A percentile compares a stretch with the other conserved stretches of the same genome.
Evolutionary conservation across 2,888 invertebrate species (phyloP).

Genomic region (Panopea generosa): DNA sequence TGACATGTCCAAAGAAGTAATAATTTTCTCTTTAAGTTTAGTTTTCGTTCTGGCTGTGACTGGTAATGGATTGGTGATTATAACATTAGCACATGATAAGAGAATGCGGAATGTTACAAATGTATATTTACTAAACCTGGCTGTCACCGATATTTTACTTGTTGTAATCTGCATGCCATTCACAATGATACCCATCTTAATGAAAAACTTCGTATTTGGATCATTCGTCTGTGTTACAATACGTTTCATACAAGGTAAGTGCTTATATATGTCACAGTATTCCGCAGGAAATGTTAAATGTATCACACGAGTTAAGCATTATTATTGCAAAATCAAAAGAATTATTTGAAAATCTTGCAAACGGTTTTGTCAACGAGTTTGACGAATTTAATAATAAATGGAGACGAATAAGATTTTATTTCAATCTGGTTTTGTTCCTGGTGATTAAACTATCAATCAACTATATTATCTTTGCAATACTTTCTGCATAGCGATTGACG

Average conservation of each 20-base stretch:
- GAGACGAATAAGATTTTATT: too few relatives aligned
- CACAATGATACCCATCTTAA: constrained; percentile 89
- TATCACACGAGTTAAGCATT: too few relatives aligned
- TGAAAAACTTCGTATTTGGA: constrained; percentile 91
- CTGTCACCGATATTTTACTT: constrained; percentile 91
- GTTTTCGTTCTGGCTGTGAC: constrained; percentile 92
- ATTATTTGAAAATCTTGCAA: too few relatives aligned
- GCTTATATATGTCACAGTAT: too few relatives aligned
- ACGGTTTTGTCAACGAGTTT: too few relatives aligned
- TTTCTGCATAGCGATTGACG: too few relatives aligned
- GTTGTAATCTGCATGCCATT: constrained; percentile 94
- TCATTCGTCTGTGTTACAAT: constrained; percentile 90
- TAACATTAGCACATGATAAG: constrained; percentile 87
- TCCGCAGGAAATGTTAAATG: too few relatives aligned
- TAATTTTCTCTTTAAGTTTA: constrained; percentile 90
- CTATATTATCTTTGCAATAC: too few relatives aligned
- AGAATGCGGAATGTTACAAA: constrained; percentile 87
- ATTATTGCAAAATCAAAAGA: too few relatives aligned
- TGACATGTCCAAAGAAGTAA: constrained; percentile 40
- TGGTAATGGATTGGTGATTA: constrained; percentile 92
- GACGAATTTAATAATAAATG: too few relatives aligned
- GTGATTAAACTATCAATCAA: too few relatives aligned
- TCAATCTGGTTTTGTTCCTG: too few relatives aligned
- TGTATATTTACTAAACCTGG: constrained; percentile 86
- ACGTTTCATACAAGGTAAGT: constrained; percentile 90